Percentiles rank a stretch among this genome's conserved stretches.
These are phyloP conservation scores for Tetragonisca angustula DNA, from an alignment of 2,888 invertebrate species.

Conservation along the genomic window DNA sequence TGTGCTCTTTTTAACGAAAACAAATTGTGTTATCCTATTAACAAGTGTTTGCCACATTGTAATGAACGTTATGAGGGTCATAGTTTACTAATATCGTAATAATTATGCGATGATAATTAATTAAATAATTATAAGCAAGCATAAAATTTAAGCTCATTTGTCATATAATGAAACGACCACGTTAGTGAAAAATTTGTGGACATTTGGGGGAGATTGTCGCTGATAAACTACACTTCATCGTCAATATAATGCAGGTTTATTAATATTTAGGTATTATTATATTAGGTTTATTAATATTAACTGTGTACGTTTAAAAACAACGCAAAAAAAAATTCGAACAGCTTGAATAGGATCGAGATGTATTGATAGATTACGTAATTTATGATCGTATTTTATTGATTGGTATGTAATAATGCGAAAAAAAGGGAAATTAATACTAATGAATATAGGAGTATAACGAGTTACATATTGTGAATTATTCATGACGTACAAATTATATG, in stretches of 20 bases:
- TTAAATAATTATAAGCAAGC: neutral
- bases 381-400: neutral
- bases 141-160: too few relatives aligned
- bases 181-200: neutral
- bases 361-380: neutral
- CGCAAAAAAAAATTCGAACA: neutral
- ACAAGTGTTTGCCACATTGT: neutral
- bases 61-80: neutral
- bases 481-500: neutral
- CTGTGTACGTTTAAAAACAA: neutral
- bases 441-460: neutral
- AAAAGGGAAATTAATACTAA: neutral
- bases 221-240: neutral
- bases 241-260: neutral
- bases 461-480: neutral
- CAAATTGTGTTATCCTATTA: neutral
- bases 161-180: neutral
- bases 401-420: neutral
- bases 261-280: neutral
- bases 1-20: too few relatives aligned
- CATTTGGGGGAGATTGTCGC: neutral
- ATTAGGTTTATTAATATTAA: neutral
- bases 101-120: constrained; percentile 8
- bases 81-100: neutral
- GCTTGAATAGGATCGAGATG: neutral